Evolutionary conservation across 2,797 vertebrate species (phyloP).

Genomic region (Mus caroli): DNA sequence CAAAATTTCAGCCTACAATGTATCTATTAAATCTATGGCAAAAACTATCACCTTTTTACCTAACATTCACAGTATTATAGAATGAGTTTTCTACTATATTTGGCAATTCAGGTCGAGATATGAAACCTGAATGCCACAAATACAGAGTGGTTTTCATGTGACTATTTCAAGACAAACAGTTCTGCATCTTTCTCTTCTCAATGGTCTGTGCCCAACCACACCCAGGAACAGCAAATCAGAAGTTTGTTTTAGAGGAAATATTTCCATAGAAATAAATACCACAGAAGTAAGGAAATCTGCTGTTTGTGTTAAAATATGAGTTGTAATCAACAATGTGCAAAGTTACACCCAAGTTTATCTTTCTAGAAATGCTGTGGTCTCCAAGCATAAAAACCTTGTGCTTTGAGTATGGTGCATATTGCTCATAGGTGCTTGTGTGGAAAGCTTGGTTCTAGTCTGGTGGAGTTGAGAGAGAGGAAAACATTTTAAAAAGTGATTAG

Average conservation of each 20-base stretch:
- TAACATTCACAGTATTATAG: background rate
- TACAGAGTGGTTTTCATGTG: conserved; percentile 12
- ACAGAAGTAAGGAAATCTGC: background rate
- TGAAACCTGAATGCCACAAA: conserved; percentile 12
- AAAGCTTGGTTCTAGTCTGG: too few species aligned
- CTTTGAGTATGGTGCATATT: too few species aligned
- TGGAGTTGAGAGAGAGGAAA: background rate
- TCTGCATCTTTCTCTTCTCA: conserved; percentile 9
- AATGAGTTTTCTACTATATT: background rate
- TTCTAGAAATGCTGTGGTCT: conserved; percentile 47
- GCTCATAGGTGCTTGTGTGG: background rate
- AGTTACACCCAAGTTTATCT: background rate
- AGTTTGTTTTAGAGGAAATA: conserved; percentile 39
- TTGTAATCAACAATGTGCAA: background rate
- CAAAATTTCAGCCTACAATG: background rate
- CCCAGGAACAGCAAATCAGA: background rate
- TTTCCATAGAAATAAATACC: conserved; percentile 18
- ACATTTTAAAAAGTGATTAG: too few species aligned
- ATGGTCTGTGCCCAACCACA: background rate
- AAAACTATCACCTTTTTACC: conserved; percentile 23
- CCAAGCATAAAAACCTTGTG: background rate
- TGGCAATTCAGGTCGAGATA: background rate
- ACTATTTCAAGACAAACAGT: background rate
- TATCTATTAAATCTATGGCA: background rate
- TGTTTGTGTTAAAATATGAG: conserved; percentile 17